Evolutionary conservation across 2,797 vertebrate genomes (phyloP), one percentile per base, ranked within the genome.

Genomic region (Diceros bicornis): DNA sequence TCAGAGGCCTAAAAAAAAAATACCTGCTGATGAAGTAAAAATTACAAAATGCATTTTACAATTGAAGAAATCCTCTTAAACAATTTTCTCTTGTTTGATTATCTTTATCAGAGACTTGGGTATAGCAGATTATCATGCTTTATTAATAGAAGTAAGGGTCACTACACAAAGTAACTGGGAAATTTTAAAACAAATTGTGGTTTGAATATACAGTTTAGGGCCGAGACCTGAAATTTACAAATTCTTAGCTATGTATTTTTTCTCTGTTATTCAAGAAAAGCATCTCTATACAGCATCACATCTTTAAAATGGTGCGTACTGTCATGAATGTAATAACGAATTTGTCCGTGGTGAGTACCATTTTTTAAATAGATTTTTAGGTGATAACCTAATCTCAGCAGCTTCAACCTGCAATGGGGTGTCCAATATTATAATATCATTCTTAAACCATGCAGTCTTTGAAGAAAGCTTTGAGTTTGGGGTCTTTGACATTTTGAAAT

Each of bases 41-140:
- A 97, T 97, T 83, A 93, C 13, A 52, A n/a, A 20, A 96, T 97
- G 75, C 44, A 87, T 92, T 92, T 81, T 96, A 91, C 74, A 96
- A 88, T 74, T 87, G 94, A 94, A 91, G 93, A 95, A 93, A 17
- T 55, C 0, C 52, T 68, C 81, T 88, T 98, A 66, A 94, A 90
- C 84, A 97, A 74, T 97, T 91, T 57, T 50, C 61, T 81, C 32
- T 96, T 95, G 96, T 85, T 96, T 94, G 20, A 97, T 97, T 97
- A 61, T 86, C 95, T 95, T 93, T n/a, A 68, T 78, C 61, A 7
- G 0, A 89, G 72, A 97, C 59, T 1, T 0, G 52, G 64, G 16
- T 69, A 20, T 50, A 95, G 71, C 34, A 74, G 37, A 75, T 97
- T 96, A 91, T 72, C 92, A 92, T 96, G 44, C 47, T 95, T 97